phyloP scores from a whole-genome alignment of 1,140 invertebrate genomes.

The Drosophila melanogaster region Release_6_plus_ISO1_MT NT_033779.5:21008501-21009000 shows the following conservation, averaged over 20 bases:
- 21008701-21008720: neutral
- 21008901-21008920: too few relatives aligned
- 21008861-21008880: too few relatives aligned
- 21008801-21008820: too few relatives aligned
- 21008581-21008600: slow-evolving; percentile 83
- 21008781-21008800: neutral
- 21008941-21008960: neutral
- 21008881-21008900: too few relatives aligned
- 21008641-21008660: slow-evolving; percentile 42
- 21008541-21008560: slow-evolving; percentile 26
- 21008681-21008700: slow-evolving; percentile 17
- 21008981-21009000: too few relatives aligned
- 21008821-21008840: too few relatives aligned
- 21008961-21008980: neutral
- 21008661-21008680: slow-evolving; percentile 25
- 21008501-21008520: slow-evolving; percentile 41
- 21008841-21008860: too few relatives aligned
- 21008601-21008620: slow-evolving; percentile 77
- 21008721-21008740: neutral
- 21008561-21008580: slow-evolving; percentile 76
- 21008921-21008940: too few relatives aligned
- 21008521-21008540: slow-evolving; percentile 24
- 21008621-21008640: slow-evolving; percentile 63
- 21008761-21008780: too few relatives aligned
- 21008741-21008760: neutral